Evolutionary conservation across 2,113 vertebrate species (phyloP).

Genomic region (Grallaria varia): DNA sequence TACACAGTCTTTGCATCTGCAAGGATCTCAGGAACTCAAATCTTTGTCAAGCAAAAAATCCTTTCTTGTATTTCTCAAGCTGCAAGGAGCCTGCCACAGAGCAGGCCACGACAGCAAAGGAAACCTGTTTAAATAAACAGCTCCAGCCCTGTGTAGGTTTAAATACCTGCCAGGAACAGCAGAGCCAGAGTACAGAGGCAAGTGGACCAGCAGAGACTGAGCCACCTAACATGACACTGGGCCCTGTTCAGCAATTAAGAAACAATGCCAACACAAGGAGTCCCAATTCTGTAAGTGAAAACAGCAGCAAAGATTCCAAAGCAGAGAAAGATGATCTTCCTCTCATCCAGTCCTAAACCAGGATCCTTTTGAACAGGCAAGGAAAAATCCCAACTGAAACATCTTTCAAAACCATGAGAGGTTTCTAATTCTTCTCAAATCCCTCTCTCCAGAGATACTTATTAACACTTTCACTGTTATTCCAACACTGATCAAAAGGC

Average conservation of each 20-base stretch:
- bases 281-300: neutral
- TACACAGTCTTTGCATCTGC: neutral
- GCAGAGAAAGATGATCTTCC: neutral
- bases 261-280: neutral
- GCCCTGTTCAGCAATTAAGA: neutral
- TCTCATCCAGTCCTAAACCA: neutral
- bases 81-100: neutral
- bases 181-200: neutral
- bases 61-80: accelerated
- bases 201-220: neutral
- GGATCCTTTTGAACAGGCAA: neutral
- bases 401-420: neutral
- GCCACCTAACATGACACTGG: neutral
- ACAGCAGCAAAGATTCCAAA: neutral
- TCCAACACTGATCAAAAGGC: neutral
- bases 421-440: neutral
- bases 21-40: neutral
- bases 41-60: neutral
- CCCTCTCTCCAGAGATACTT: neutral
- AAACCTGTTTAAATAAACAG: neutral
- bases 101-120: neutral
- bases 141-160: neutral
- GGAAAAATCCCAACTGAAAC: neutral
- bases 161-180: neutral
- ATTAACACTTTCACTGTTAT: neutral